Evolutionary conservation across 1,140 invertebrate species (phyloP).

Genomic region (Steinernema khuongi): DNA sequence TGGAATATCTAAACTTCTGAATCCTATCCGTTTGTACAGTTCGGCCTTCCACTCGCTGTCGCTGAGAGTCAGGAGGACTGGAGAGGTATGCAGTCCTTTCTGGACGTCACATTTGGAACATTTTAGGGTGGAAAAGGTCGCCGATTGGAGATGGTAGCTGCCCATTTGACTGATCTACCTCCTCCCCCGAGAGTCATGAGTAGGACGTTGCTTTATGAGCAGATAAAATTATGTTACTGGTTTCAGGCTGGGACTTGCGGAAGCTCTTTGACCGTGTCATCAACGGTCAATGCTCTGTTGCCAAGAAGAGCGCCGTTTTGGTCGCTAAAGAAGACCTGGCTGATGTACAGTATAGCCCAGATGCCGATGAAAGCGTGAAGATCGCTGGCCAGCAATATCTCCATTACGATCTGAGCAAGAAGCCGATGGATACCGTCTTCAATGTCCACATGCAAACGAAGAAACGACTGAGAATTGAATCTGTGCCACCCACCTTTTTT

Average conservation of each 20-base stretch:
- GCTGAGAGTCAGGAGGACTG: not conserved
- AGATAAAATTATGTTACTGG: not conserved
- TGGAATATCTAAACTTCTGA: constrained; percentile 30
- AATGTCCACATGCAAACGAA: not conserved
- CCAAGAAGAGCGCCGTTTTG: not conserved
- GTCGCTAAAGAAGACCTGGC: not conserved
- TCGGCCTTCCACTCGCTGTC: constrained; percentile 28
- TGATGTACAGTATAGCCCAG: not conserved
- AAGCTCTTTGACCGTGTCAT: not conserved
- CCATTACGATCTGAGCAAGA: not conserved
- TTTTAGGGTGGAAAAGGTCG: not conserved
- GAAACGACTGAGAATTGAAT: not conserved
- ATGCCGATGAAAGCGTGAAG: not conserved
- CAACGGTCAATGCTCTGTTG: not conserved
- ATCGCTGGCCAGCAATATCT: not conserved
- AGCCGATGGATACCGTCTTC: not conserved
- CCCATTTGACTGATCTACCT: not conserved
- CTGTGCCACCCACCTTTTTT: not conserved
- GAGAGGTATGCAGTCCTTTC: not conserved
- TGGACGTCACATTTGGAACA: not conserved
- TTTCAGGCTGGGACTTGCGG: not conserved
- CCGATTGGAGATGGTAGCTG: not conserved
- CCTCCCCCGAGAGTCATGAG: not conserved
- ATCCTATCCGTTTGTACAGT: constrained; percentile 32
- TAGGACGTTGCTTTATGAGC: not conserved